These are phyloP conservation scores for Muraenolepis orangiensis DNA, from an alignment of 2,797 vertebrate species.

Conservation along the genomic window DNA sequence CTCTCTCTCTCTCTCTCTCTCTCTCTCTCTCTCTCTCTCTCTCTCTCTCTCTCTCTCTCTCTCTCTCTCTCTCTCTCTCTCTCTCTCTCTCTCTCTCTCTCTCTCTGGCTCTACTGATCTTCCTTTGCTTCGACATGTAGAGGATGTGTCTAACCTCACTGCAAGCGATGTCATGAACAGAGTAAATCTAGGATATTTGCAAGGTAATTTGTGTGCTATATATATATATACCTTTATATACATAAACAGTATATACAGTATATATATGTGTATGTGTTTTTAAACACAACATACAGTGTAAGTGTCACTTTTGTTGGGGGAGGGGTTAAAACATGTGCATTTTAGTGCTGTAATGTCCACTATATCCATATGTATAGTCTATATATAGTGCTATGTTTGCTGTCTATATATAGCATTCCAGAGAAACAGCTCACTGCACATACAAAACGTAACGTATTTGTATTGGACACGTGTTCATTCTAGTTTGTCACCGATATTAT, in stretches of 20 bases:
- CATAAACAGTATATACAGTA: constrained; percentile 15
- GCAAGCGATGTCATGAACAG: constrained; percentile 99
- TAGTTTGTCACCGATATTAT: not conserved
- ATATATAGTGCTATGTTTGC: not conserved
- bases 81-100: constrained; percentile 36
- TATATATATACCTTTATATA: constrained; percentile 25
- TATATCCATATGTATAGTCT: no score
- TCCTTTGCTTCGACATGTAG: constrained; percentile 82
- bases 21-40: constrained; percentile 60
- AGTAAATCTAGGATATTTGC: constrained; percentile 99
- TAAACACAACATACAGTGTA: constrained; percentile 20
- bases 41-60: constrained; percentile 55
- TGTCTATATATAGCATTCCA: not conserved
- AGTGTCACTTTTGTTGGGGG: constrained; percentile 38
- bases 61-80: constrained; percentile 38
- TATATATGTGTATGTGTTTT: constrained; percentile 11
- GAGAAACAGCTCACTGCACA: not conserved
- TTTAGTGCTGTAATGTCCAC: not conserved
- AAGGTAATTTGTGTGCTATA: constrained; percentile 85
- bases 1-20: constrained; percentile 71
- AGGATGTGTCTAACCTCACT: constrained; percentile 99
- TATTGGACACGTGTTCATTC: not conserved
- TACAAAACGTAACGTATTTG: not conserved
- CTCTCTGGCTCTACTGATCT: constrained; percentile 72
- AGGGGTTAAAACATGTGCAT: constrained; percentile 31